Evolutionary conservation across 1,140 invertebrate genomes (phyloP), one percentile per base, ranked within the genome.

Genomic region (Orius laevigatus): DNA sequence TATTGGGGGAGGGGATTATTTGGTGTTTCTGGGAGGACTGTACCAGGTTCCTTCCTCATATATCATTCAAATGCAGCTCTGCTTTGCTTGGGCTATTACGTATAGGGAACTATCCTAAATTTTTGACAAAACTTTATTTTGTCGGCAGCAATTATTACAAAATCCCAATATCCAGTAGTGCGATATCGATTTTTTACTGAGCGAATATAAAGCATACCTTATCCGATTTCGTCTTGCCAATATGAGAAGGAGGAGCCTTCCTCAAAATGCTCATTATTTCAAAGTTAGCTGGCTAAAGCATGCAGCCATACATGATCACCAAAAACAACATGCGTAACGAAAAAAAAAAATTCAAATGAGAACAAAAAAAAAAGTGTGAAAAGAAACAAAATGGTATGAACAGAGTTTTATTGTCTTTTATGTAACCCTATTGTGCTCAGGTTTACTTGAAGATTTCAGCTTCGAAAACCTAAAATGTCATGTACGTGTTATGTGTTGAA

Each of bases 191-290:
- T n/a, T n/a, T n/a, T n/a, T n/a, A n/a, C 11, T 48, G 2, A 9
- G 19, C 36, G 36, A 16, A 38, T 5, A 38, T 43, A 43, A n/a
- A 19, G 41, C 65, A 69, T 72, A 87, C 84, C 84, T 89, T 84
- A 59, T 81, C 80, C 5, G 84, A 87, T 67, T 83, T 86, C 58
- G 76, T 84, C 74, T 79, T 87, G 63, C 75, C 74, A 63, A 81
- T 63, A 72, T 84, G 75, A 57, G 83, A 87, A 18, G 84, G 83
- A 55, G 81, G 81, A 45, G 81, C 82, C 70, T 81, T 76, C 62
- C 82, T 75, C 51, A 87, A 70, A 57, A 75, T 71, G 62, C 78
- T 72, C 68, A 87, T 75, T 59, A 79, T 72, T 61, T 78, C 74
- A 65, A 84, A 75, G 69, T 84, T 84, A 53, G 74, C 62, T 60